These are phyloP conservation scores for Cirrhinus molitorella DNA, from an alignment of 2,797 vertebrate species.

Conservation along the genomic window DNA sequence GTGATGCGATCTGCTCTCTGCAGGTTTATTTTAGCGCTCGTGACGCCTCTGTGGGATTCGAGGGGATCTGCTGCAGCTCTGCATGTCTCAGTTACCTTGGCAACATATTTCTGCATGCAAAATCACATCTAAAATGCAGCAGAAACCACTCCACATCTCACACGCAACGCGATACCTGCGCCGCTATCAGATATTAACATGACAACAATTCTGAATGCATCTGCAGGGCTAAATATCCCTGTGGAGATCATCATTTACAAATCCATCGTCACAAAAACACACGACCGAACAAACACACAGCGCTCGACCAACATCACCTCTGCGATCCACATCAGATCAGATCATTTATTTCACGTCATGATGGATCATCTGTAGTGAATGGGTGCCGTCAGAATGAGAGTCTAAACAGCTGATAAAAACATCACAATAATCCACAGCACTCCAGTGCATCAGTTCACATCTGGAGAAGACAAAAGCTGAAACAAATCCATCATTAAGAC, in stretches of 20 bases:
- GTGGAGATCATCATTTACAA: background rate
- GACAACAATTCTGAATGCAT: conserved; percentile 67
- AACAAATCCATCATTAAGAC: too few species aligned
- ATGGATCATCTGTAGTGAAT: background rate
- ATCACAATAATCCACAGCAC: too few species aligned
- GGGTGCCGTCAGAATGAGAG: background rate
- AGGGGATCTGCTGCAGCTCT: conserved; percentile 67
- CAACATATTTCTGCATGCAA: conserved; percentile 84
- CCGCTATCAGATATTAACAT: conserved; percentile 60
- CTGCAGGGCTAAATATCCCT: background rate
- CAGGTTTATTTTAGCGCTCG: conserved; percentile 52
- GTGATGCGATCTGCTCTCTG: background rate
- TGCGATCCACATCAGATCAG: too few species aligned
- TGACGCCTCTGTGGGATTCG: conserved; percentile 71
- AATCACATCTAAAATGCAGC: conserved; percentile 75
- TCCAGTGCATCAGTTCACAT: too few species aligned
- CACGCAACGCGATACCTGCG: background rate
- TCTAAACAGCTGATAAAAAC: background rate
- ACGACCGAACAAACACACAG: background rate
- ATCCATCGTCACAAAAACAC: background rate
- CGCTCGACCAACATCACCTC: too few species aligned
- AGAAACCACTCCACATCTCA: conserved; percentile 27
- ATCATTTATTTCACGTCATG: background rate
- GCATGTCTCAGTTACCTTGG: conserved; percentile 82
- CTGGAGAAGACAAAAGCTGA: too few species aligned